phyloP scores from a whole-genome alignment of 2,888 invertebrate species.

The Megalurothrips usitatus region DNA sequence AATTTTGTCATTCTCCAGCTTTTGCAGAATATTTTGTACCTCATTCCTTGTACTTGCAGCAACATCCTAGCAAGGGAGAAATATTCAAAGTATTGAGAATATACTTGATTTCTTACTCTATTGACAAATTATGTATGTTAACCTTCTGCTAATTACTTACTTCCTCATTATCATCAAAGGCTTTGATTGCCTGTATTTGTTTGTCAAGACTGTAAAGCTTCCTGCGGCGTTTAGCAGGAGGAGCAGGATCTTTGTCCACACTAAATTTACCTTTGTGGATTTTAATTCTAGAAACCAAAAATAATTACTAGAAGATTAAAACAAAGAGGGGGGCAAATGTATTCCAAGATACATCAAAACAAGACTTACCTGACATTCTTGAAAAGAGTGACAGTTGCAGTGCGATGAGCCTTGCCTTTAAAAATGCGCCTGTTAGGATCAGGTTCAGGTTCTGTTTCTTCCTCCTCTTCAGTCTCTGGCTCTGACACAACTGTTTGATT shows the following conservation, averaged over 20 bases:
- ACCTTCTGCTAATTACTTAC: not conserved
- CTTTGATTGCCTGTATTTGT: not conserved
- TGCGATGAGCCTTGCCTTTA: not conserved
- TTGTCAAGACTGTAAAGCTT: not conserved
- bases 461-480: not conserved
- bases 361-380: not conserved
- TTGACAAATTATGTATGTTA: not conserved
- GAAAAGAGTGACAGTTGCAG: not conserved
- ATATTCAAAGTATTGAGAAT: not conserved
- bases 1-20: not conserved
- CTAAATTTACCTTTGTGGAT: not conserved
- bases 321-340: not conserved
- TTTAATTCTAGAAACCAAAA: not conserved
- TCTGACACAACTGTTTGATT: not conserved
- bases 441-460: not conserved
- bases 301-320: not conserved
- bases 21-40: not conserved
- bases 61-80: not conserved
- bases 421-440: not conserved
- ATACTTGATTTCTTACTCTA: not conserved
- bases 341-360: not conserved
- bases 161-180: slow-evolving; percentile 5
- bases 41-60: not conserved
- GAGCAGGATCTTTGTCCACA: not conserved
- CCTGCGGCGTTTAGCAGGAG: not conserved